Base-by-base conservation (phyloP, 1,140 invertebrate species). In the Episyrphus balteatus region DNA sequence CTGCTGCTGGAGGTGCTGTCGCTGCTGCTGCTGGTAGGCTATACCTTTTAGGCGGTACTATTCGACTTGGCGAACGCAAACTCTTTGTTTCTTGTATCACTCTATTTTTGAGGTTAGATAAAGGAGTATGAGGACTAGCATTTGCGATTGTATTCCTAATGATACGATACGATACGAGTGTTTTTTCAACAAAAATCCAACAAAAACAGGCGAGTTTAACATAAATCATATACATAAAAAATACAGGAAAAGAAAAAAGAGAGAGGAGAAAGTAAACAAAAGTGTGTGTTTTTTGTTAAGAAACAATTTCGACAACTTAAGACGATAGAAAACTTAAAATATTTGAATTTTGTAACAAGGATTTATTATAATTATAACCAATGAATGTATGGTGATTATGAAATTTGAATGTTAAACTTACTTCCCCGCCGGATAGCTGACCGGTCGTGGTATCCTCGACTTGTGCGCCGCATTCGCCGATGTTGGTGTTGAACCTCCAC, bases 371-470 rank as follows among this genome's bases (percentile, higher is more conserved):
- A 38, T 40, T 19, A 47, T 42, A 46, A 17, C 48, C 36, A 47
- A 49, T 32, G 51, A 51, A 11, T 14, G 45, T 54, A 51, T 55
- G 51, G 53, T 49, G 41, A 42, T 5, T 14, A 26, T 26, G 21
- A 8, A n/a, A n/a, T n/a, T n/a, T 26, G 3, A 55, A 45, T 51
- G 42, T 52, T 44, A n/a, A 43, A 57, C 62, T 58, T 66, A 75
- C 44, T 74, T 70, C 7, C 79, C 78, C 3, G 78, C 80, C 6
- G 76, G 66, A 47, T 68, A 68, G 50, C 66, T 78, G 10, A 86
- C 76, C 21, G 78, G 77, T 19, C 83, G 68, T 9, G 84, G 84
- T 58, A 86, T 86, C 54, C 80, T 79, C 2, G 83, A 86, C 55
- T 79, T 76, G 7, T 61, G 66, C 15, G 69, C 70, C 1, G 69